These are phyloP conservation scores for Dryomyza anilis DNA, from an alignment of 2,888 invertebrate species.

Conservation along the genomic window DNA sequence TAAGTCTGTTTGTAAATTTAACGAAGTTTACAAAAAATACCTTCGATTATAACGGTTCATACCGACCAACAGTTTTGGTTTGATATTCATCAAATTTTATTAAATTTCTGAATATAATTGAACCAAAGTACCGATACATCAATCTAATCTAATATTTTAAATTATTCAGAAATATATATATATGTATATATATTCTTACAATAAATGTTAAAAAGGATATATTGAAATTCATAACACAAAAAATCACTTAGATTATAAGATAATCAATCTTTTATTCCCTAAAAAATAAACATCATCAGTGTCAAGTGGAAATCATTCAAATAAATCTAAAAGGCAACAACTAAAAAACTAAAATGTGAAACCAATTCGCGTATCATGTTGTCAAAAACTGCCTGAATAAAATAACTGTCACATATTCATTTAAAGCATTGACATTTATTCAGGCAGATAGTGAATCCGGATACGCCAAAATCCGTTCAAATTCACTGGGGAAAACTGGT, in stretches of 20 bases:
- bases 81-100: no score
- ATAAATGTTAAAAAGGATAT: no score
- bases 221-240: conserved; percentile 39
- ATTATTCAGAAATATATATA: no score
- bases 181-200: no score
- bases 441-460: conserved; percentile 13
- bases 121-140: no score
- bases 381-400: conserved; percentile 35
- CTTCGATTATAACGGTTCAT: no score
- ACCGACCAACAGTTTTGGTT: no score
- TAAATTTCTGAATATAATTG: no score
- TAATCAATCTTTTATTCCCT: conserved; percentile 47
- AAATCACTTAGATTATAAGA: conserved; percentile 48
- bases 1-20: no score
- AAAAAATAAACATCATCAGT: conserved; percentile 55
- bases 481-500: conserved; percentile 22
- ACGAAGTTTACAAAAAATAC: no score
- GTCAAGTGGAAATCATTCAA: conserved; percentile 53
- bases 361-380: conserved; percentile 53
- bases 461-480: background rate
- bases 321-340: conserved; percentile 12
- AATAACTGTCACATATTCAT: conserved; percentile 19
- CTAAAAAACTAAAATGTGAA: conserved; percentile 46
- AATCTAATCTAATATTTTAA: no score
- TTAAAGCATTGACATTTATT: conserved; percentile 17